Evolutionary conservation across 2,888 invertebrate species (phyloP).

Genomic region (Drosophila anomalata): DNA sequence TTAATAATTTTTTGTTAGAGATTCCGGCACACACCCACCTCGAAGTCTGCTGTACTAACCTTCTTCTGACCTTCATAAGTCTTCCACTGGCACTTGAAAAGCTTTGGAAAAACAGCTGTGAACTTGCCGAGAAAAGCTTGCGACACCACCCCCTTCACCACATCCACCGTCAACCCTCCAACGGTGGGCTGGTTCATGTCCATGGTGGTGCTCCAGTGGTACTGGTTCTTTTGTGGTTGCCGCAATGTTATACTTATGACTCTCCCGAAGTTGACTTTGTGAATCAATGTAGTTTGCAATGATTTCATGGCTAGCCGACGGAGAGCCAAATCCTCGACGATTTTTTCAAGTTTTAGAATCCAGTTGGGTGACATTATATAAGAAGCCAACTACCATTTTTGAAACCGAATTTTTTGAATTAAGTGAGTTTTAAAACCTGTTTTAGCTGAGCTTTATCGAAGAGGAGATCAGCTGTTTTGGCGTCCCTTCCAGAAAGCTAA

Average conservation of each 20-base stretch:
- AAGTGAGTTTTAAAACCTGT: background rate
- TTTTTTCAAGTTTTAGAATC: background rate
- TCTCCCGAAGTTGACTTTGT: background rate
- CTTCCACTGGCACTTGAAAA: slow-evolving; percentile 70
- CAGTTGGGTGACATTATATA: slow-evolving; percentile 8
- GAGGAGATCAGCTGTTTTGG: background rate
- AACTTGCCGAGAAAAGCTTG: slow-evolving; percentile 63
- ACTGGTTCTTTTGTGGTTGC: background rate
- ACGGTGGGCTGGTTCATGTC: slow-evolving; percentile 54
- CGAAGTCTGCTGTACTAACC: slow-evolving; percentile 67
- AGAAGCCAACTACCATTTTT: slow-evolving; percentile 19
- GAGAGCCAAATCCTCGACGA: background rate
- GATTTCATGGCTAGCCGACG: background rate
- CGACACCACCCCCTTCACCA: slow-evolving; percentile 54
- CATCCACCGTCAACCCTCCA: slow-evolving; percentile 39
- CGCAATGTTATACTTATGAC: background rate
- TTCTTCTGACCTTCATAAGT: slow-evolving; percentile 75
- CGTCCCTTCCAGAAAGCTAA: slow-evolving; percentile 1
- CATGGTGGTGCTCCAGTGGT: slow-evolving; percentile 35
- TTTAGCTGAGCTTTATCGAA: background rate
- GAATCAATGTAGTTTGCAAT: background rate
- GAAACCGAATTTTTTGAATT: background rate
- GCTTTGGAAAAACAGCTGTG: slow-evolving; percentile 77
- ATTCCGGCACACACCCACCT: slow-evolving; percentile 63
- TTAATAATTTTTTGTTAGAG: slow-evolving; percentile 5